Evolutionary conservation across 2,113 vertebrate species (phyloP), one percentile per base, ranked within the genome.

Genomic region (Notiomystis cincta): DNA sequence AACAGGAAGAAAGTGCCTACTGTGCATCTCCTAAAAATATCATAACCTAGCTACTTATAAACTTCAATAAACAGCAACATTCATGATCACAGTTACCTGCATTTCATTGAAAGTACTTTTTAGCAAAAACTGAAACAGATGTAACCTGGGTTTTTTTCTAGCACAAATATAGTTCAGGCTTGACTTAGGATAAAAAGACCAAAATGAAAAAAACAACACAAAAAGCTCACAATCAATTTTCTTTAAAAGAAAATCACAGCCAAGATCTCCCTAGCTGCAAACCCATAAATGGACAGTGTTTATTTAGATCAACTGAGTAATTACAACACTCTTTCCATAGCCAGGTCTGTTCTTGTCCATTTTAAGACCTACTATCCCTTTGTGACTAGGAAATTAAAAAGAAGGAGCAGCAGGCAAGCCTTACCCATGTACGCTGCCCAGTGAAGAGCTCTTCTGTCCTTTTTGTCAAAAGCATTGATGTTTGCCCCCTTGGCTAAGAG

Each of bases 381-480:
- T 62, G 48, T 25, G 18, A 91, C 58, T 3, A 81, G 51, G 31
- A 87, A 62, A 66, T 24, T 5, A 30, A 73, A 82, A 71, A 56
- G 30, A 56, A 91, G 45, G 21, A 77, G 45, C 33, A 89, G 33
- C 48, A 51, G 64, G 22, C 37, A 9, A n/a, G 65, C 48, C 98
- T 99, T 97, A 99, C 99, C 99, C 98, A 99, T 99, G 93, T 99
- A 99, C 0, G 99, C 99, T 11, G 99, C 99, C 99, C 99, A 99
- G 97, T 99, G 99, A 90, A 99, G 98, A 81, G 99, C 99, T 42
- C 99, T 98, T 90, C 99, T 98, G 76, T 99, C 99, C 97, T 99
- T 99, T 98, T 99, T 99, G 97, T 99, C 99, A 47, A 99, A 99
- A 57, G 99, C 99, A 40, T 99, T 99, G 97, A 99, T 99, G 96